Evolutionary conservation across 2,888 invertebrate genomes (phyloP), one percentile per base, ranked within the genome.

Genomic region (Erebia ligea): DNA sequence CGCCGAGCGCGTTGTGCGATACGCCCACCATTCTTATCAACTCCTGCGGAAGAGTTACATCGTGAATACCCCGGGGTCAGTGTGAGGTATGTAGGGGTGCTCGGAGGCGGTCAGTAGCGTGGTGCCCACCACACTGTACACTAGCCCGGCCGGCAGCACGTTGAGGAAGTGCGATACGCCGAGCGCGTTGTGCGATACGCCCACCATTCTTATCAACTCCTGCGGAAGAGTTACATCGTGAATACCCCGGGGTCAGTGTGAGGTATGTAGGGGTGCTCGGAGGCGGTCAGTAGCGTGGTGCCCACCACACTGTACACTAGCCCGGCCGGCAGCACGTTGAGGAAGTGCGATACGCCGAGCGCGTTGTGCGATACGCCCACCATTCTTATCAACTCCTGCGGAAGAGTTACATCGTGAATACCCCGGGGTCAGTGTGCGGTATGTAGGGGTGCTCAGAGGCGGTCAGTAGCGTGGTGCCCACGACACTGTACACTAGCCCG

Each of bases 191-290:
- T 94, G 92, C 21, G 94, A 94, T 68, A 97, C 91, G 0, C 97
- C 97, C 91, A 96, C 96, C 94, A 97, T 96, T 87, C 96, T 96
- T 94, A 97, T 95, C 34, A 96, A 94, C 86, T 97, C 97, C 96
- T 96, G 84, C 17, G 21, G 13, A 42, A 13, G 25, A 56, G 15
- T 72, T 69, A n/a, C n/a, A n/a, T n/a, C n/a, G n/a, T n/a, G n/a
- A n/a, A n/a, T n/a, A n/a, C n/a, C 13, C 56, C 56, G 56, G 56
- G 56, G 5, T 11, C 4, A 13, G 56, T 13, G 56, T 25, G 21
- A 15, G 56, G 56, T 4, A 57, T 25, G 15, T 96, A 93, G 1
- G 94, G 78, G 3, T 65, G 86, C 11, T 85, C 80, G 8, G 80
- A 74, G 8, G 79, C 80, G 73, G 87, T 92, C 76, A 92, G 81